Evolutionary conservation across 2,113 vertebrate species (phyloP).

Genomic region (Lagopus leucura): DNA sequence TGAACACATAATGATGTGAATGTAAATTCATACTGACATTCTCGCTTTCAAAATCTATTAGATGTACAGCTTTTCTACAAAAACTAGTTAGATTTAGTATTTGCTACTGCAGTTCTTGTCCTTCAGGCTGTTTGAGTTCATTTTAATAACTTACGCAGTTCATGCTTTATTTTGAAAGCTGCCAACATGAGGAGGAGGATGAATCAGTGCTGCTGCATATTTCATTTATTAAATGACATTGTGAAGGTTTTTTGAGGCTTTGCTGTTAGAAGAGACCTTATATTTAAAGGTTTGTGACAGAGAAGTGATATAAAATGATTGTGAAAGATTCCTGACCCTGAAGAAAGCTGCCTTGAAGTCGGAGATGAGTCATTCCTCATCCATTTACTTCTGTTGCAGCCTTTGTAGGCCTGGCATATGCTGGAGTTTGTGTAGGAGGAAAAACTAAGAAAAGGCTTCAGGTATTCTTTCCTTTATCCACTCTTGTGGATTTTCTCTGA

Average conservation of each 20-base stretch:
- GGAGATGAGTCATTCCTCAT: not conserved
- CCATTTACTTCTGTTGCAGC: not conserved
- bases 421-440: not conserved
- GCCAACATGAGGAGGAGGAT: accelerated
- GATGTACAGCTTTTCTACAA: not conserved
- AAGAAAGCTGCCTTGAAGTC: not conserved
- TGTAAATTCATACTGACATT: not conserved
- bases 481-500: not conserved
- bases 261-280: not conserved
- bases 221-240: not conserved
- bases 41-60: not conserved
- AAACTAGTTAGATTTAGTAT: not conserved
- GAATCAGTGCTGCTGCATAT: not conserved
- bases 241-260: not conserved
- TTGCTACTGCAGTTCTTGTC: not conserved
- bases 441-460: not conserved
- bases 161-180: not conserved
- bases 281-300: not conserved
- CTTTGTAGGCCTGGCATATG: not conserved
- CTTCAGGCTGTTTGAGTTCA: not conserved
- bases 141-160: not conserved
- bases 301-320: not conserved
- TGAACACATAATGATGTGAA: not conserved
- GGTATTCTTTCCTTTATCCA: not conserved
- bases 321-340: not conserved